These are phyloP conservation scores for Tapirus indicus DNA, from an alignment of 2,797 vertebrate genomes.

Conservation along the genomic window DNA sequence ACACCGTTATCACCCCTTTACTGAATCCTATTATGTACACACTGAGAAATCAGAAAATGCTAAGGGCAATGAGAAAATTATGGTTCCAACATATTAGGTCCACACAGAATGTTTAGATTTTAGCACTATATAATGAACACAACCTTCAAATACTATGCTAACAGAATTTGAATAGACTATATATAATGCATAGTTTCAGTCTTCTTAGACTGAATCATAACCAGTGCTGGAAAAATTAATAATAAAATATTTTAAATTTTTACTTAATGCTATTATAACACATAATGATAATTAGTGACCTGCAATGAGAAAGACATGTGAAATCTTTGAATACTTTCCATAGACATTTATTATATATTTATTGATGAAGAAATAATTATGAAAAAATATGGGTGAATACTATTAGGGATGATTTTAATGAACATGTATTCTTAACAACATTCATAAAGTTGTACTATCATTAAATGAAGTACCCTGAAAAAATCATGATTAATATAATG, in stretches of 20 bases:
- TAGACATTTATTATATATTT: background rate
- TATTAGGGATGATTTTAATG: background rate
- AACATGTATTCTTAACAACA: background rate
- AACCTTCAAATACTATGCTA: background rate
- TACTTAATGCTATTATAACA: background rate
- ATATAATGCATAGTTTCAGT: background rate
- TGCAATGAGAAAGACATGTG: background rate
- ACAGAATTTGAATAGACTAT: background rate
- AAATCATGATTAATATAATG: background rate
- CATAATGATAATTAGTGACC: background rate
- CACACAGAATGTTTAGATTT: background rate
- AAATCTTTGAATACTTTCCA: background rate
- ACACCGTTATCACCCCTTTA: slow-evolving; percentile 73
- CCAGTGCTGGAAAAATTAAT: background rate
- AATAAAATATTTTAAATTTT: background rate
- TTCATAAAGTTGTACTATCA: background rate
- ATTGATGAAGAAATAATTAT: background rate
- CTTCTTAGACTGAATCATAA: background rate
- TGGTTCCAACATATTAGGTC: background rate
- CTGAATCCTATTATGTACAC: slow-evolving; percentile 80
- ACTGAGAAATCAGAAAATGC: slow-evolving; percentile 68
- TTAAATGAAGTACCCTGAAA: background rate
- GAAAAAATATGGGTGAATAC: background rate
- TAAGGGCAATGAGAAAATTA: slow-evolving; percentile 64
- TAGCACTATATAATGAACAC: background rate